A percentile compares a stretch with the other conserved stretches of the same genome.
Conservation (phyloP, 2,888 invertebrate species). For the Ypsolopha scabrella region DNA sequence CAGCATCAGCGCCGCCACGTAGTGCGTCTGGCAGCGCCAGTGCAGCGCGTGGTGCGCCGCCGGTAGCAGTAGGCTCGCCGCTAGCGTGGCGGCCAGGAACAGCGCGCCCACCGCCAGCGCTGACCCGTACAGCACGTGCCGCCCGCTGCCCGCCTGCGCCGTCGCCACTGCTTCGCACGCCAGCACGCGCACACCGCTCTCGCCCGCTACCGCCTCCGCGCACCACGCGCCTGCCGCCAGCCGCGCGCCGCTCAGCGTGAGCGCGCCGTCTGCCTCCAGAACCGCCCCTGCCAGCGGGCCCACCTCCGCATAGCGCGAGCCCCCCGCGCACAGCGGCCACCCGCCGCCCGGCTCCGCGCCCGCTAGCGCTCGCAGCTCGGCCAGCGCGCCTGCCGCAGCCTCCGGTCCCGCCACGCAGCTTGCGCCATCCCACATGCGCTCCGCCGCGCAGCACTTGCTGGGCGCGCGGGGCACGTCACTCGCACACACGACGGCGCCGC, state of each 20-base stretch:
- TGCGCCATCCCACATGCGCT: slow-evolving; percentile 72
- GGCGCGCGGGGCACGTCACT: slow-evolving; percentile 40
- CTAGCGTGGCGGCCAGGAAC: slow-evolving; percentile 77
- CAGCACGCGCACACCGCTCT: slow-evolving; percentile 64
- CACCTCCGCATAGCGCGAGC: slow-evolving; percentile 66
- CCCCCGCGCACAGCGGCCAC: slow-evolving; percentile 66
- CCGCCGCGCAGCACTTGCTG: slow-evolving; percentile 79
- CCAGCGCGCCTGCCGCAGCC: slow-evolving; percentile 34
- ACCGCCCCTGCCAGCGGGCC: slow-evolving; percentile 66
- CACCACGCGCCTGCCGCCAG: slow-evolving; percentile 47
- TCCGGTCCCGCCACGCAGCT: slow-evolving; percentile 47
- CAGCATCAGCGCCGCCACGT: slow-evolving; percentile 85
- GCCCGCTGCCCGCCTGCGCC: slow-evolving; percentile 23
- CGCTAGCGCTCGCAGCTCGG: slow-evolving; percentile 34
- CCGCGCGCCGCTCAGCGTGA: slow-evolving; percentile 43
- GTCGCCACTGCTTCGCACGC: slow-evolving; percentile 68
- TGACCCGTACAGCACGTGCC: slow-evolving; percentile 81
- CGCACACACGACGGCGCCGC: slow-evolving; percentile 74
- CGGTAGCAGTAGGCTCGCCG: slow-evolving; percentile 75
- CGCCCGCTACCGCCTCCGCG: slow-evolving; percentile 52
- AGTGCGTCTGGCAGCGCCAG: slow-evolving; percentile 90
- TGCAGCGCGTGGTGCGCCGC: slow-evolving; percentile 88
- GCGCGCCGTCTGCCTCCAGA: slow-evolving; percentile 65
- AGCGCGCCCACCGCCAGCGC: slow-evolving; percentile 84
- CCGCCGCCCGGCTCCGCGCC: slow-evolving; percentile 42